phyloP scores from a whole-genome alignment of 1,140 invertebrate genomes.

The Brachionus sp. region DNA sequence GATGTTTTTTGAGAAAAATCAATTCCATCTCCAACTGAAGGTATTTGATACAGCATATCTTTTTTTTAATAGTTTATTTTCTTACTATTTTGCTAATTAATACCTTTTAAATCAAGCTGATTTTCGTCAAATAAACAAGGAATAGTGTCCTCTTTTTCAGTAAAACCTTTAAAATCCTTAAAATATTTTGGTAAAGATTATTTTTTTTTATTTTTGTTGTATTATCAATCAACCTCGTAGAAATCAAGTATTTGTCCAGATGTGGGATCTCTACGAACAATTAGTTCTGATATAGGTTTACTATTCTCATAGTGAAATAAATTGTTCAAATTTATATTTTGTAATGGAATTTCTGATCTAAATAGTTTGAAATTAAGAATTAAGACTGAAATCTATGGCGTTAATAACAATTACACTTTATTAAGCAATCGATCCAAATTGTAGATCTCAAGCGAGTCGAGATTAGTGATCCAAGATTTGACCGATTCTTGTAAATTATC shows the following conservation, averaged over 20 bases:
- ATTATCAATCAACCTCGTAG: not conserved
- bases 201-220: not conserved
- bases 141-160: not conserved
- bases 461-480: conserved; percentile 40
- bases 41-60: conserved; percentile 31
- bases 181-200: not conserved
- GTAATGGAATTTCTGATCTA: conserved; percentile 18
- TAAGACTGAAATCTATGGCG: not conserved
- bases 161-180: conserved; percentile 6
- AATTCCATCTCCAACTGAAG: conserved; percentile 22
- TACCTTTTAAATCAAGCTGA: not conserved
- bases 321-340: conserved; percentile 38
- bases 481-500: conserved; percentile 44
- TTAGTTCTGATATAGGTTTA: conserved; percentile 21
- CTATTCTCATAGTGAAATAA: conserved; percentile 17
- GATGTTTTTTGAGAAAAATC: conserved; percentile 15
- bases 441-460: conserved; percentile 39
- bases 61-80: not conserved
- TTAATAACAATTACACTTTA: conserved; percentile 9
- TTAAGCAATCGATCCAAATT: conserved; percentile 28
- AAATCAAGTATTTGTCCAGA: conserved; percentile 45
- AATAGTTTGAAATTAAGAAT: not conserved
- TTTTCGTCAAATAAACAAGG: not conserved
- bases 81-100: not conserved
- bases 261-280: conserved; percentile 19